Evolutionary conservation across 2,797 vertebrate species (phyloP), one percentile per base, ranked within the genome.

Genomic region (Halcyon chelicuti): DNA sequence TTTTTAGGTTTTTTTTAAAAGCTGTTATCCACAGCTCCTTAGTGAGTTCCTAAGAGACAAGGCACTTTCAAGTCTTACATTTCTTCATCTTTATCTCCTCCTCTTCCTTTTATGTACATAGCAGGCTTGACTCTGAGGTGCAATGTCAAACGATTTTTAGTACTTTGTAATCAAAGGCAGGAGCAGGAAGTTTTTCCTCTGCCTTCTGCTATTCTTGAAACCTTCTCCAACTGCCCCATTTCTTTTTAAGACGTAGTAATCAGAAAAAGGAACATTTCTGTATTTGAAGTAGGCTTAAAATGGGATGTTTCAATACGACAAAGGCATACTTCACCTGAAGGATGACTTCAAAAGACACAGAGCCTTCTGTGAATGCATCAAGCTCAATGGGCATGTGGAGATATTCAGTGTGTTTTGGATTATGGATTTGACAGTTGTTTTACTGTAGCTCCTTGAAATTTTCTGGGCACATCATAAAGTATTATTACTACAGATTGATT

Each of bases 161-260:
- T 71, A 35, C 60, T 92, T 90, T 91, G 57, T 57, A 66, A 71
- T 70, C 35, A 88, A 95, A 90, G 52, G 18, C 25, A 91, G 58
- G 35, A 83, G 52, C 92, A 93, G 31, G 71, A 94, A 88, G 71
- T 9, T 95, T 94, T 91, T 67, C 40, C 49, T 95, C 7, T 2
- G 25, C 63, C 25, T 94, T 96, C 62, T 67, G 39, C 58, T 83
- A 7, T 74, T 54, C 72, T 90, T 74, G 57, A 79, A 94, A 78
- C 52, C 39, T 68, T 49, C 51, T 94, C 49, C 55, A 80, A 33
- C 37, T 73, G 74, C n/a, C 44, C 49, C 65, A 66, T 67, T 93
- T 95, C 70, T 68, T 87, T 95, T 61, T 19, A 66, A 83, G 76
- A 63, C 29, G 70, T 35, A 60, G 14, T 67, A 88, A 90, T 82